Evolutionary conservation across 2,113 vertebrate species (phyloP), one percentile per base, ranked within the genome.

Genomic region (Hippocampus zosterae): DNA sequence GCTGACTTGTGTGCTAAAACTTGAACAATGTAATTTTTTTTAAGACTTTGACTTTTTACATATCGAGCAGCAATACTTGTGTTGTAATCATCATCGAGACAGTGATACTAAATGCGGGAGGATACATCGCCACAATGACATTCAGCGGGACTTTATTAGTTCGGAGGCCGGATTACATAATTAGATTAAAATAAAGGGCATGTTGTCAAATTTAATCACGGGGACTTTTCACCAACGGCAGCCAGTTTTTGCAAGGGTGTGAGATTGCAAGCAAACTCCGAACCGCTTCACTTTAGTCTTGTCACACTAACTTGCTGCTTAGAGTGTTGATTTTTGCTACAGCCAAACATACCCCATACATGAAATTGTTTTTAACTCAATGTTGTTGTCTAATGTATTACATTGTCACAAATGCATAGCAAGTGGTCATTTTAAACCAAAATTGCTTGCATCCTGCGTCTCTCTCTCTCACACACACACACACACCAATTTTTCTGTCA

Each of bases 121-220:
- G 42, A 69, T n/a, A 76, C 57, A 67, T 80, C 82, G 81, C 68
- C 74, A 84, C 80, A 55, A 71, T 59, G 41, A 29, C 69, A 55
- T 87, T 81, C 73, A 69, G 66, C 64, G 29, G 62, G 52, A 65
- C 29, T 73, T 76, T 72, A 72, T 85, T 82, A 80, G 70, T 46
- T 33, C 75, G 76, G 72, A 84, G 73, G 60, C 69, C 77, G 74
- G 84, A 80, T 69, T 74, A 83, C 81, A 86, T 81, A 83, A 87
- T 85, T 79, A 81, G 76, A 85, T 82, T 81, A 82, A 77, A 76
- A 84, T 72, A 85, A 87, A 84, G 81, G 74, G 74, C 71, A 80
- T 42, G 74, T 76, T 85, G 85, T 87, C 83, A 78, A 62, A 81
- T 71, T 56, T 76, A 78, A 87, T 89, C 84, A 84, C 13, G 46